A percentile compares a stretch with the other conserved stretches of the same genome.
phyloP scores from a whole-genome alignment of 2,888 invertebrate species.

The Pecten maximus region DNA sequence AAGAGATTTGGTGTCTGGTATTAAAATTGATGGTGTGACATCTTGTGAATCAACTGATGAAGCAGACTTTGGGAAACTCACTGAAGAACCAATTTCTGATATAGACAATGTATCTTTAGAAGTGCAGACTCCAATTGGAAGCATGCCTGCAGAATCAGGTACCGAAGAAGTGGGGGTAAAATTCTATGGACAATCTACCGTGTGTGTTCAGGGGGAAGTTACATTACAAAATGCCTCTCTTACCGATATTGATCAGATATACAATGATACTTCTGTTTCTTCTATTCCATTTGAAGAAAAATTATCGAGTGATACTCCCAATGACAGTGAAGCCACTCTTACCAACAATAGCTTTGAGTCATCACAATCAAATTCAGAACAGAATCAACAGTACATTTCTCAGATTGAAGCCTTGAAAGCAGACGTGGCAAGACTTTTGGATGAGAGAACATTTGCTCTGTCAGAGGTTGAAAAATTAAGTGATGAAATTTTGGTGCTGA shows the following conservation, averaged over 20 bases:
- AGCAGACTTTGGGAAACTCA: not conserved
- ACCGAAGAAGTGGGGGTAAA: not conserved
- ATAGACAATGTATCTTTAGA: not conserved
- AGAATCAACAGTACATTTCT: slow-evolving; percentile 50
- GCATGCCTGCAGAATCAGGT: not conserved
- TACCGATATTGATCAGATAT: not conserved
- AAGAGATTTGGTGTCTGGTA: not conserved
- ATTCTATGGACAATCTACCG: not conserved
- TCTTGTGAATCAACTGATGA: not conserved
- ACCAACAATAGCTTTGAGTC: not conserved
- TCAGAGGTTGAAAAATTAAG: slow-evolving; percentile 55
- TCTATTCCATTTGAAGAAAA: not conserved
- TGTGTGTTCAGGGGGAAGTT: slow-evolving; percentile 1
- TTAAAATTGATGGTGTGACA: slow-evolving; percentile 16
- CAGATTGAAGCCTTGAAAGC: slow-evolving; percentile 55
- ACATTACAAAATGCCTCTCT: not conserved
- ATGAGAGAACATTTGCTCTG: slow-evolving; percentile 45
- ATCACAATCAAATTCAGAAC: slow-evolving; percentile 12
- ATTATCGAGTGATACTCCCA: not conserved
- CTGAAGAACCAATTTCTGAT: not conserved
- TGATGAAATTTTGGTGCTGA: slow-evolving; percentile 51
- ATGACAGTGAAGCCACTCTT: not conserved
- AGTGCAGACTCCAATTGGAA: not conserved
- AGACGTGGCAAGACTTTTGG: slow-evolving; percentile 54
- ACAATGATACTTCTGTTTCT: not conserved